Percentiles rank a stretch among this genome's conserved stretches.
phyloP scores from a whole-genome alignment of 2,888 invertebrate species.

The Smittia aterrima region DNA sequence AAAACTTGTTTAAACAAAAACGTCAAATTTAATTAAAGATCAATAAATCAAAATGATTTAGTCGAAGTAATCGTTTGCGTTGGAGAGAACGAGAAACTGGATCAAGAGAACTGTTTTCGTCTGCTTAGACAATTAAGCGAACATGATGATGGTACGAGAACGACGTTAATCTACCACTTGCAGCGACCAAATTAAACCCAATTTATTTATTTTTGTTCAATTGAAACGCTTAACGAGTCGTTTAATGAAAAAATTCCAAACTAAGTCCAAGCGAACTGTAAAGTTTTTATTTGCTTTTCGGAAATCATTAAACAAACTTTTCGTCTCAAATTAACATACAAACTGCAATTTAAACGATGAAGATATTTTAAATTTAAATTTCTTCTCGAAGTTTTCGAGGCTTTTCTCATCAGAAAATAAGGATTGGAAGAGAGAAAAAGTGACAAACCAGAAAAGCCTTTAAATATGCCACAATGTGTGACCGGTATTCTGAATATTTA shows the following conservation, averaged over 20 bases:
- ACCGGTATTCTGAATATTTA: too few species aligned
- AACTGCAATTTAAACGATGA: conserved; percentile 30
- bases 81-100: background rate
- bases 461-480: too few species aligned
- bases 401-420: background rate
- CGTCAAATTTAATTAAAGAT: conserved; percentile 37
- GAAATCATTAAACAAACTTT: background rate
- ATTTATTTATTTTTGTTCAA: conserved; percentile 27
- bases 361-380: background rate
- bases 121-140: conserved; percentile 17
- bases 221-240: background rate
- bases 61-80: background rate
- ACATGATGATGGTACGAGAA: background rate
- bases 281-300: background rate
- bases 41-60: conserved; percentile 38
- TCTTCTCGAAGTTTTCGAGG: background rate
- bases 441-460: too few species aligned
- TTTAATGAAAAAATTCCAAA: background rate
- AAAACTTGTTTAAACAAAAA: background rate
- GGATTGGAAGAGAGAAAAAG: too few species aligned
- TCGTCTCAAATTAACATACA: conserved; percentile 16
- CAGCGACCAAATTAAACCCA: conserved; percentile 29
- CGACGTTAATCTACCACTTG: conserved; percentile 16
- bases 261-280: background rate
- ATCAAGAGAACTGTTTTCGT: conserved; percentile 2